A percentile compares a stretch with the other conserved stretches of the same genome.
phyloP scores from a whole-genome alignment of 2,113 vertebrate species.

The Anhinga anhinga region DNA sequence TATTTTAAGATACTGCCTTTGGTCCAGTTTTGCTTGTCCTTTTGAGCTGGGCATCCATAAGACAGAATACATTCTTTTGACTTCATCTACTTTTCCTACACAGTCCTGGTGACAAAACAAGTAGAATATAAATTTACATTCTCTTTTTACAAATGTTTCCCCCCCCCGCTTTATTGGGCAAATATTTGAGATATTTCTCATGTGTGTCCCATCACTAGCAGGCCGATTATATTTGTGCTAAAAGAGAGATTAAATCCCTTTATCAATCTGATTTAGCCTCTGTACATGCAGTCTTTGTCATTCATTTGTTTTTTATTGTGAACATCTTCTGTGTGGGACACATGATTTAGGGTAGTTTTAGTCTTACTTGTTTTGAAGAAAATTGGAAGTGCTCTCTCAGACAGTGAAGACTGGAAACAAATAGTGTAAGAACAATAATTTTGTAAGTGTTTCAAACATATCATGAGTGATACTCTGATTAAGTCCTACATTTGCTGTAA shows the following conservation, averaged over 20 bases:
- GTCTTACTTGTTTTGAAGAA: not conserved
- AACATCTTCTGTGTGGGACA: not conserved
- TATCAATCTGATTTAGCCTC: not conserved
- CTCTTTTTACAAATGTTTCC: not conserved
- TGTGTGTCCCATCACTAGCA: not conserved
- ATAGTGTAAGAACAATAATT: not conserved
- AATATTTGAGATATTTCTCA: not conserved
- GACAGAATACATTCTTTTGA: not conserved
- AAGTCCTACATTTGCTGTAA: not conserved
- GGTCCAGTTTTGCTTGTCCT: not conserved
- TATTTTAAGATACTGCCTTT: not conserved
- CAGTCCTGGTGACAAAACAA: not conserved
- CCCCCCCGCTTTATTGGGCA: not conserved
- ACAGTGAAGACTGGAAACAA: not conserved
- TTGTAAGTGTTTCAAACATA: not conserved
- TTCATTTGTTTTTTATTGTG: not conserved
- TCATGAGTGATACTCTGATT: not conserved
- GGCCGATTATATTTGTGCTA: not conserved
- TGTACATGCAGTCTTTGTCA: not conserved
- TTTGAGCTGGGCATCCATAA: not conserved
- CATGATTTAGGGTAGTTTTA: not conserved
- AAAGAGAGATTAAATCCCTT: not conserved
- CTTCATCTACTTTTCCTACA: not conserved
- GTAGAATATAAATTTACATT: not conserved
- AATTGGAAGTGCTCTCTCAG: not conserved